phyloP scores from a whole-genome alignment of 2,888 invertebrate species.

The Brachypalpus laphriformis region DNA sequence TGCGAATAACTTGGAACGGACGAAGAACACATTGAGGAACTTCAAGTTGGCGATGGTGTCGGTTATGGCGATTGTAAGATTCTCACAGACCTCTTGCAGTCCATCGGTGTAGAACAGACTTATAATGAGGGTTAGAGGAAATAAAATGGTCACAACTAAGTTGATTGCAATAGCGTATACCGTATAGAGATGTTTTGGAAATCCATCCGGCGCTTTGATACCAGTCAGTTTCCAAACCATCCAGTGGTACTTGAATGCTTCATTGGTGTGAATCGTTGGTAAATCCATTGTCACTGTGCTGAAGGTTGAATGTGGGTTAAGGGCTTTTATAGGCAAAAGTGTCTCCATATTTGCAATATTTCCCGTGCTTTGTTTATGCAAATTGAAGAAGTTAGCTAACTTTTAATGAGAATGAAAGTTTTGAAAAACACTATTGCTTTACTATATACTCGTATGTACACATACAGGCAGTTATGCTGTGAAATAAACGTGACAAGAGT shows the following conservation, averaged over 20 bases:
- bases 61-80: conserved; percentile 79
- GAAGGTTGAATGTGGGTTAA: too few relatives aligned
- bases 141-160: conserved; percentile 77
- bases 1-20: conserved; percentile 76
- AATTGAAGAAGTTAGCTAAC: conserved; percentile 9
- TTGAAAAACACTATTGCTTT: too few relatives aligned
- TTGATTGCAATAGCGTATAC: conserved; percentile 77
- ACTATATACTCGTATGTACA: too few relatives aligned
- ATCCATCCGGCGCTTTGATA: conserved; percentile 74
- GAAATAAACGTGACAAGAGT: too few relatives aligned
- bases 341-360: background rate
- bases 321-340: background rate
- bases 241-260: conserved; percentile 79
- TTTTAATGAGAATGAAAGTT: conserved; percentile 1
- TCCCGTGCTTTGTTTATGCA: background rate
- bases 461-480: too few relatives aligned
- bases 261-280: conserved; percentile 74
- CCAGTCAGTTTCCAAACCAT: conserved; percentile 79
- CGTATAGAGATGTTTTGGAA: conserved; percentile 63
- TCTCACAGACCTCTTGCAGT: conserved; percentile 78
- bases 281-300: conserved; percentile 26
- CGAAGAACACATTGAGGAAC: conserved; percentile 78
- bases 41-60: conserved; percentile 79
- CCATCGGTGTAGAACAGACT: conserved; percentile 77
- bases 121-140: conserved; percentile 78